Evolutionary conservation across 2,888 invertebrate genomes (phyloP).

Genomic region (Xiphydria camelus): DNA sequence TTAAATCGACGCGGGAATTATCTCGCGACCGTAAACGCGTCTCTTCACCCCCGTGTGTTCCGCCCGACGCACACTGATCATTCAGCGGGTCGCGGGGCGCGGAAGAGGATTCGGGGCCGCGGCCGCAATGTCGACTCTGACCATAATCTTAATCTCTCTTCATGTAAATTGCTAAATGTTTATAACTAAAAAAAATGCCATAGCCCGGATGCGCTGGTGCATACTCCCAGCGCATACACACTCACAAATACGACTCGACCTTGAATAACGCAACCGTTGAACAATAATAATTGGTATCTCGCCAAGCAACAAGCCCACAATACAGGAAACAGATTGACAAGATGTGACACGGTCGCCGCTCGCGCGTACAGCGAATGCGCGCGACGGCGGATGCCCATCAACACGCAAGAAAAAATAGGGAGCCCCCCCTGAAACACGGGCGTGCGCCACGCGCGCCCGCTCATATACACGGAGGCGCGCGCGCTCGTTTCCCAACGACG

Average conservation of each 20-base stretch:
- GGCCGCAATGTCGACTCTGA: conserved; percentile 44
- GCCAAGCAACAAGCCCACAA: conserved; percentile 32
- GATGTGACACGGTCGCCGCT: too few relatives aligned
- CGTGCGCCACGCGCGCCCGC: conserved; percentile 50
- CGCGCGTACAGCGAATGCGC: conserved; percentile 23
- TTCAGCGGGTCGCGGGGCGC: too few relatives aligned
- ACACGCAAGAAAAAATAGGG: conserved; percentile 25
- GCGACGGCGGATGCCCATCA: background rate
- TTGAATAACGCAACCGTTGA: conserved; percentile 47
- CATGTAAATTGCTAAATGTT: conserved; percentile 60
- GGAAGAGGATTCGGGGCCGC: too few relatives aligned
- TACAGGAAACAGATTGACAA: too few relatives aligned
- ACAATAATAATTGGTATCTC: conserved; percentile 28
- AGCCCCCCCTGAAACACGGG: conserved; percentile 48
- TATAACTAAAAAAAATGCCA: conserved; percentile 57
- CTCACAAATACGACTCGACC: conserved; percentile 58
- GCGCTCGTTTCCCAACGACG: too few relatives aligned
- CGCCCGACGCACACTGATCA: too few relatives aligned
- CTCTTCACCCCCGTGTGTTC: too few relatives aligned
- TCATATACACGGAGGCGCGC: conserved; percentile 40
- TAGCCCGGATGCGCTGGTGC: conserved; percentile 59
- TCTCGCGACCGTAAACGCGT: too few relatives aligned
- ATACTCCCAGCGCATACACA: conserved; percentile 60
- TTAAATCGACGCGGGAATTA: too few relatives aligned
- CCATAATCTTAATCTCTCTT: conserved; percentile 58